A percentile compares a stretch with the other conserved stretches of the same genome.
These are phyloP conservation scores for Dendropsophus ebraccatus DNA, from an alignment of 2,113 vertebrate genomes.

Conservation along the genomic window DNA sequence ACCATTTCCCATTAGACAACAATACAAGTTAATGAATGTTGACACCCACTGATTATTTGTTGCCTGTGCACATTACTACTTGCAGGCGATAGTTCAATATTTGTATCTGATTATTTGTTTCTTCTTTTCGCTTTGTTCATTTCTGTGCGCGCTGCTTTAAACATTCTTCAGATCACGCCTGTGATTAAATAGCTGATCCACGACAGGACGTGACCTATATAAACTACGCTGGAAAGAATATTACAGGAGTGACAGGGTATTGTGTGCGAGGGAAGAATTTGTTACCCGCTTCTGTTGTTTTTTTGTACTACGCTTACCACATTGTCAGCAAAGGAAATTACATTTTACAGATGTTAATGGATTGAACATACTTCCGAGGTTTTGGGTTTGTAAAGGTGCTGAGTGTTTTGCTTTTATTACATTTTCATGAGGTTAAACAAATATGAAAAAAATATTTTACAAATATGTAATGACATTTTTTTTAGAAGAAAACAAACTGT, in stretches of 20 bases:
- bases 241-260: slow-evolving; percentile 31
- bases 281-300: slow-evolving; percentile 20
- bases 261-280: not conserved
- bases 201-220: slow-evolving; percentile 24
- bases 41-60: not conserved
- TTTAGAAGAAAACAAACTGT: no score
- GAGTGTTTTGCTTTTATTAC: not conserved
- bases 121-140: not conserved
- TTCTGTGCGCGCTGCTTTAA: not conserved
- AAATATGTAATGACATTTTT: no score
- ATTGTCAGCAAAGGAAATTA: slow-evolving; percentile 38
- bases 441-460: no score
- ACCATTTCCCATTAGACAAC: not conserved
- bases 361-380: not conserved
- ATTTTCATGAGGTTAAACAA: no score
- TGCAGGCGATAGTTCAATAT: not conserved
- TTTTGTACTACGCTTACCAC: slow-evolving; percentile 24
- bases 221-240: slow-evolving; percentile 15
- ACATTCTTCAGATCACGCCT: not conserved
- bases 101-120: not conserved
- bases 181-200: slow-evolving; percentile 20
- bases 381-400: not conserved
- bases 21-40: slow-evolving; percentile 1
- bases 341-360: slow-evolving; percentile 37
- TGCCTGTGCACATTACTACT: not conserved